phyloP scores from a whole-genome alignment of 2,888 invertebrate genomes.

The Mimas tiliae region DNA sequence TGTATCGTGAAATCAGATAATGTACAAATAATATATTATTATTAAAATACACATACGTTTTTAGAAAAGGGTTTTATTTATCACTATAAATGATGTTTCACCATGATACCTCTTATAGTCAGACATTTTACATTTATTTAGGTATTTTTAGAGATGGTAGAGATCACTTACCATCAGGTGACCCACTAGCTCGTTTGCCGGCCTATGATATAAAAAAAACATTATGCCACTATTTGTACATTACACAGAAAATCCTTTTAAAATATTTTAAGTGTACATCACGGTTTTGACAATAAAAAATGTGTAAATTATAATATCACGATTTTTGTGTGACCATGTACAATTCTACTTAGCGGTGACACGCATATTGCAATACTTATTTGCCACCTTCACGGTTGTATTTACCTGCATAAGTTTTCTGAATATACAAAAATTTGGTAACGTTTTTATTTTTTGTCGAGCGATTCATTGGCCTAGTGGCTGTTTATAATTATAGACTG shows the following conservation, averaged over 20 bases:
- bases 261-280: background rate
- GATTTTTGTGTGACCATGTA: slow-evolving; percentile 7
- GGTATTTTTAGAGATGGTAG: too few species aligned
- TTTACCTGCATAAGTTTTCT: background rate
- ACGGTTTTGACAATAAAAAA: background rate
- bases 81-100: too few species aligned
- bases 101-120: too few species aligned
- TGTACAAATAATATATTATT: background rate
- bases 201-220: too few species aligned
- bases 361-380: background rate
- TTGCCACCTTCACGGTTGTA: background rate
- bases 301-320: slow-evolving; percentile 1
- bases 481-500: too few species aligned
- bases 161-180: too few species aligned
- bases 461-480: too few species aligned
- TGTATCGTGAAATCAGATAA: background rate
- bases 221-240: background rate
- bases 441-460: too few species aligned
- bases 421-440: too few species aligned
- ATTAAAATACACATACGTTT: background rate
- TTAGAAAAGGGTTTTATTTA: background rate
- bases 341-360: background rate
- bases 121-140: too few species aligned
- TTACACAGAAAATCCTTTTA: background rate
- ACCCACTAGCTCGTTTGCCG: too few species aligned